Conservation (phyloP, 37 sponge, comb jelly and placozoan species). For the Theonella swinhoei region DNA sequence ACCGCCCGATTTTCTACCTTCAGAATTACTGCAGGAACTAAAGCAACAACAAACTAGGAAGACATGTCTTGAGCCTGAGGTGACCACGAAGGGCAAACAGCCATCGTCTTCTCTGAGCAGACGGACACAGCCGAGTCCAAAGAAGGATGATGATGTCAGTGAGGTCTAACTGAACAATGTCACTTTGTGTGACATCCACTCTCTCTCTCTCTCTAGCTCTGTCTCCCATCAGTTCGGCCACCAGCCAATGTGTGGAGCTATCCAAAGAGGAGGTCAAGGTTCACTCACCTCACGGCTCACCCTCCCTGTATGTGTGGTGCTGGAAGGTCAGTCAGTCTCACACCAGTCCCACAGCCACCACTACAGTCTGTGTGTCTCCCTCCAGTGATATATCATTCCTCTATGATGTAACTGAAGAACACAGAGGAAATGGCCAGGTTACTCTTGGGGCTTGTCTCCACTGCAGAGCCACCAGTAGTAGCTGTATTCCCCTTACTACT, state of each 20-base stretch:
- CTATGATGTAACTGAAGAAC: slow-evolving; percentile 54
- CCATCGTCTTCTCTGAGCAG: background rate
- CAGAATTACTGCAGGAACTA: slow-evolving; percentile 40
- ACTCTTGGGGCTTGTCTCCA: background rate
- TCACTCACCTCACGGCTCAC: slow-evolving; percentile 86
- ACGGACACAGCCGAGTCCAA: background rate
- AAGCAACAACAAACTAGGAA: slow-evolving; percentile 20
- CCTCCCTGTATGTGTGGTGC: slow-evolving; percentile 95
- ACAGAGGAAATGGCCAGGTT: background rate
- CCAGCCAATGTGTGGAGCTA: slow-evolving; percentile 92
- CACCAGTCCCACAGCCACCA: background rate
- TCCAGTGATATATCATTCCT: slow-evolving; percentile 89
- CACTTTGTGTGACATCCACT: no score
- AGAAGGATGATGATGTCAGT: background rate
- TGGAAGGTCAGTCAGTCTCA: slow-evolving; percentile 60
- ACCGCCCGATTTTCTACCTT: slow-evolving; percentile 54
- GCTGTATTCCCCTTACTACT: background rate
- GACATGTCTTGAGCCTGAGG: background rate
- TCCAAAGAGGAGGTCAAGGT: slow-evolving; percentile 54
- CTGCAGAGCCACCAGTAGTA: background rate
- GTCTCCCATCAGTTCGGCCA: slow-evolving; percentile 21
- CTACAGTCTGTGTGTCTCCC: background rate
- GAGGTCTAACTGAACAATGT: background rate
- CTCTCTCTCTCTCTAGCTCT: background rate
- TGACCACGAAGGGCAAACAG: background rate